Base-by-base conservation (phyloP, 2,888 invertebrate genomes). In the Hydriomena furcata region DNA sequence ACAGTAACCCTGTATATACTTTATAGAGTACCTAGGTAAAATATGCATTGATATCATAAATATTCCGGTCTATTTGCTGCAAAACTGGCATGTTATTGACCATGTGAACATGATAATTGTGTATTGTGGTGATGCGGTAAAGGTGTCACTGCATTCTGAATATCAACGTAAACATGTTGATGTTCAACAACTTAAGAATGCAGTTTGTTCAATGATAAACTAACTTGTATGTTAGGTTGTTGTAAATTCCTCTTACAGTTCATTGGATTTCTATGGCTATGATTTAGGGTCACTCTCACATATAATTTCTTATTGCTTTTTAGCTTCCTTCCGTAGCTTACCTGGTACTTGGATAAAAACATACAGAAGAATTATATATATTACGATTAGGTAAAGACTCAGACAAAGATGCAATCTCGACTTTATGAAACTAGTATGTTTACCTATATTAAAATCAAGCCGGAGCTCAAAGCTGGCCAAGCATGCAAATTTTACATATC, bases 21-120 rank as follows among this genome's bases (percentile, higher is more conserved):
- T n/a, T n/a, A n/a, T n/a, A n/a, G n/a, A 17, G 2, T 17, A 17
- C 2, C 4, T 17, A 24, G 1, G 24, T n/a, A 7, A 5, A 7
- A 24, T 24, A 32, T 17, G 6, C 8, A 6, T 7, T 35, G 7
- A n/a, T 11, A 24, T 12, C 36, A 36, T 5, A 34, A n/a, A n/a
- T 34, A 25, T 43, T 25, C 24, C 17, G 20, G 17, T 43, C 32
- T 25, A 20, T 42, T 42, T 24, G 32, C 42, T 10, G 23, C 1
- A 4, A 30, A 23, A 41, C 23, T 31, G 7, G 20, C 8, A 20
- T 20, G 12, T 32, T 38, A 32, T 25, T 40, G 28, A 24, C 27
- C 41, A 34, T 40, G 31, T 43, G 36, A 30, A 37, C n/a, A n/a
- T n/a, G n/a, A 49, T 42, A 10, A 30, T 43, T 42, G 36, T 30